Percentiles rank a stretch among this genome's conserved stretches.
phyloP scores from a whole-genome alignment of 2,797 vertebrate genomes.

The Gastrophryne carolinensis region DNA sequence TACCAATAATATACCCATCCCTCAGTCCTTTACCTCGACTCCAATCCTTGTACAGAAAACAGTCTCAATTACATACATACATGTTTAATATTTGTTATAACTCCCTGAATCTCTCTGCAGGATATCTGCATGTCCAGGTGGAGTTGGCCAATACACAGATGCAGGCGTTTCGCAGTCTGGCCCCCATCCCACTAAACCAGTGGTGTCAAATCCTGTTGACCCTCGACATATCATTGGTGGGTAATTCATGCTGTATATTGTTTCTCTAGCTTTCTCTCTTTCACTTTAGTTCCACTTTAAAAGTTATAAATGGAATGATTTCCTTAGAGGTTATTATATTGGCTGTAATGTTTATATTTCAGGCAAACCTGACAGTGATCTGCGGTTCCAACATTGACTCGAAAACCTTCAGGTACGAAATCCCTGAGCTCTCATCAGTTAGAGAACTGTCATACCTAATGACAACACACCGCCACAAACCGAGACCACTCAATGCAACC shows the following conservation, averaged over 20 bases:
- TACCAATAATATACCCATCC: no score
- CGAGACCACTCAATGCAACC: no score
- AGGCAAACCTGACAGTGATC: conserved; percentile 66
- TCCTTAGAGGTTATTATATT: not conserved
- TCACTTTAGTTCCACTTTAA: no score
- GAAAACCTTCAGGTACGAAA: conserved; percentile 63
- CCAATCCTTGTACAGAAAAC: not conserved
- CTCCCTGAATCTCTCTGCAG: conserved; percentile 57
- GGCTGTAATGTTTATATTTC: not conserved
- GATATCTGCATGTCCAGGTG: conserved; percentile 72
- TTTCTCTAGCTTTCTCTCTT: not conserved
- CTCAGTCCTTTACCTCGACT: no score
- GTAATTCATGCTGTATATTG: conserved; percentile 21
- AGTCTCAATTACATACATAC: not conserved
- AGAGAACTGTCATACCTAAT: no score
- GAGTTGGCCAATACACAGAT: conserved; percentile 54
- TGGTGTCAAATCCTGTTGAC: conserved; percentile 72
- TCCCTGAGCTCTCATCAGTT: no score
- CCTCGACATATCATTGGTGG: conserved; percentile 63
- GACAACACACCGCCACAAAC: no score
- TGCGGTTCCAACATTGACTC: conserved; percentile 55
- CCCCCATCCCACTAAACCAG: conserved; percentile 63
- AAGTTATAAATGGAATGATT: no score
- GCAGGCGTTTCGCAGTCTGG: conserved; percentile 65
- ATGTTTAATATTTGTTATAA: no score